Percentiles rank a stretch among this genome's conserved stretches.
Evolutionary conservation across 2,797 vertebrate species (phyloP).

Genomic region (Champsocephalus gunnari): DNA sequence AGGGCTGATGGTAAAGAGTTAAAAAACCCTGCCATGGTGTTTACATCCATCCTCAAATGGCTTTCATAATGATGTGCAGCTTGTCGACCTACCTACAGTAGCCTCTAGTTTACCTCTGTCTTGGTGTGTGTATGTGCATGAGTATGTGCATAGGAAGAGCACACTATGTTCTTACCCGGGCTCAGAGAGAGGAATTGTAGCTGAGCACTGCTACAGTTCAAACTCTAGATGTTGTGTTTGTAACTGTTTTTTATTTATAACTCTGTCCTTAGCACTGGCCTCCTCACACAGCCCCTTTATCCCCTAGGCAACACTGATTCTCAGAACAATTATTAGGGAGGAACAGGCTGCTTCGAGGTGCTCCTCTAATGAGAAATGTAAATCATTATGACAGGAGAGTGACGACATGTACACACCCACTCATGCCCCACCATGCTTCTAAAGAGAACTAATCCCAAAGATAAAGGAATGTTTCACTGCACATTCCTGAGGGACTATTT

Average conservation of each 20-base stretch:
- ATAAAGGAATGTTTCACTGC: constrained; percentile 1
- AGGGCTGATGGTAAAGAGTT: constrained; percentile 3
- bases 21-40: neutral
- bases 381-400: constrained; percentile 60
- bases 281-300: constrained; percentile 68
- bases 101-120: constrained; percentile 35
- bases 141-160: constrained; percentile 41
- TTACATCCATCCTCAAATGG: constrained; percentile 15
- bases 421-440: constrained; percentile 8
- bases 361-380: constrained; percentile 62
- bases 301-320: constrained; percentile 82
- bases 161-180: constrained; percentile 38
- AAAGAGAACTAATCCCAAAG: constrained; percentile 5
- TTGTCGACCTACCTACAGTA: constrained; percentile 24
- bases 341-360: constrained; percentile 61
- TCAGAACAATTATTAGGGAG: constrained; percentile 71
- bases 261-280: constrained; percentile 51
- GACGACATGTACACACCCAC: constrained; percentile 16
- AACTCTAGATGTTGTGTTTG: constrained; percentile 19
- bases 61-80: constrained; percentile 46
- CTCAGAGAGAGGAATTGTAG: constrained; percentile 27
- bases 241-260: constrained; percentile 30
- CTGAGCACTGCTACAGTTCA: constrained; percentile 29
- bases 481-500: constrained; percentile 14
- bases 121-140: constrained; percentile 27